Evolutionary conservation across 2,888 invertebrate species (phyloP).

Genomic region (Bembecia ichneumoniformis): DNA sequence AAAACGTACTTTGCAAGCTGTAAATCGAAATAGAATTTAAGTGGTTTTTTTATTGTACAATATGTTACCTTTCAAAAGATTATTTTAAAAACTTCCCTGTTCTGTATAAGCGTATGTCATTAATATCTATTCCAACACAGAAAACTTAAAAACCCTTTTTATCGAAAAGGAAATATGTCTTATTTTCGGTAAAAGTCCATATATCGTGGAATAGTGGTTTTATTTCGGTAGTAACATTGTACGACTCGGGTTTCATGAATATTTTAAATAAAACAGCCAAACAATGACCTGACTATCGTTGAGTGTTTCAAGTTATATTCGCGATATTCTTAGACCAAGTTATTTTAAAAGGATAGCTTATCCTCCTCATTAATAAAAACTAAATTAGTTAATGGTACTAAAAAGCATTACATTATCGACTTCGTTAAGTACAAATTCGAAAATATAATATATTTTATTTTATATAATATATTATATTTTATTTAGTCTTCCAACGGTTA

Average conservation of each 20-base stretch:
- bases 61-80: not conserved
- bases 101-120: not conserved
- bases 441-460: too few relatives aligned
- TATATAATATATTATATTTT: too few relatives aligned
- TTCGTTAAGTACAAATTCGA: too few relatives aligned
- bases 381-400: too few relatives aligned
- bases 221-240: conserved; percentile 32
- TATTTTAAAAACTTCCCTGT: too few relatives aligned
- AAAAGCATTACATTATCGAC: too few relatives aligned
- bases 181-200: not conserved
- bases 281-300: conserved; percentile 9
- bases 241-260: conserved; percentile 39
- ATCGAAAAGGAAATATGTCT: not conserved
- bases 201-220: conserved; percentile 16
- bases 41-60: too few relatives aligned
- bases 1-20: conserved; percentile 8
- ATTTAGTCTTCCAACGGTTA: too few relatives aligned
- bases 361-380: too few relatives aligned
- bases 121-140: not conserved
- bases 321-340: too few relatives aligned
- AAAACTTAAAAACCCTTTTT: not conserved
- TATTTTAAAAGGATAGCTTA: too few relatives aligned
- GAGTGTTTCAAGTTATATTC: too few relatives aligned
- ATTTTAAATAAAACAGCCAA: conserved; percentile 39
- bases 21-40: not conserved